phyloP scores from a whole-genome alignment of 2,113 vertebrate genomes.

The Panthera tigris region DNA sequence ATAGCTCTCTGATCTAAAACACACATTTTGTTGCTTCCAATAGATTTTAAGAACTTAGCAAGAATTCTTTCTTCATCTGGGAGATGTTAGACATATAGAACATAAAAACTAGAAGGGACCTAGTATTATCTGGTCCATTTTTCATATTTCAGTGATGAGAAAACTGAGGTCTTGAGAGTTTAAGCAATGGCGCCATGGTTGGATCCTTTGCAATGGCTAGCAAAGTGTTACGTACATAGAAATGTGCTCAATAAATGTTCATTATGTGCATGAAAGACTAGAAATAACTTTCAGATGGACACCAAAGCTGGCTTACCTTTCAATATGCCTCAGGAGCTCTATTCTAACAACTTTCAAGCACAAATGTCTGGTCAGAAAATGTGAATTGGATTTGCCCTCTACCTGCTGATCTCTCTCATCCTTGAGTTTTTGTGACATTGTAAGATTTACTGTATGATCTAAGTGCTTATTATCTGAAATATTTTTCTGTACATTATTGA shows the following conservation, averaged over 20 bases:
- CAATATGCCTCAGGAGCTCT: neutral
- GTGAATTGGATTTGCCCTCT: neutral
- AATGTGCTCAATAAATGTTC: neutral
- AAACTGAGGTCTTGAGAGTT: neutral
- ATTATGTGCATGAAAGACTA: neutral
- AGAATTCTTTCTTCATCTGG: neutral
- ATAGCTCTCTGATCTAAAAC: neutral
- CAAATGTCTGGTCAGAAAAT: neutral
- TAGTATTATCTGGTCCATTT: neutral
- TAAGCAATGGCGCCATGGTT: neutral
- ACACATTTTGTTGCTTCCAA: neutral
- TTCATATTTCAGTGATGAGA: neutral
- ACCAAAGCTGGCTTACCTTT: neutral
- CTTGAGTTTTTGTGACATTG: neutral
- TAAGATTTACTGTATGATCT: neutral
- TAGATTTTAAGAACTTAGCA: neutral
- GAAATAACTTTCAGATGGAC: neutral
- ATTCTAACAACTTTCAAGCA: neutral
- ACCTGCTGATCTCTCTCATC: neutral
- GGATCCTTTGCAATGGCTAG: neutral
- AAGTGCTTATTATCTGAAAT: neutral
- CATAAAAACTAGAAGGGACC: neutral
- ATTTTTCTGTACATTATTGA: neutral
- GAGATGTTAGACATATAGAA: neutral
- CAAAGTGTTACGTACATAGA: neutral